Base-by-base conservation (phyloP, 92 coral and sea anemone species). In the Scolanthus callimorphus region DNA sequence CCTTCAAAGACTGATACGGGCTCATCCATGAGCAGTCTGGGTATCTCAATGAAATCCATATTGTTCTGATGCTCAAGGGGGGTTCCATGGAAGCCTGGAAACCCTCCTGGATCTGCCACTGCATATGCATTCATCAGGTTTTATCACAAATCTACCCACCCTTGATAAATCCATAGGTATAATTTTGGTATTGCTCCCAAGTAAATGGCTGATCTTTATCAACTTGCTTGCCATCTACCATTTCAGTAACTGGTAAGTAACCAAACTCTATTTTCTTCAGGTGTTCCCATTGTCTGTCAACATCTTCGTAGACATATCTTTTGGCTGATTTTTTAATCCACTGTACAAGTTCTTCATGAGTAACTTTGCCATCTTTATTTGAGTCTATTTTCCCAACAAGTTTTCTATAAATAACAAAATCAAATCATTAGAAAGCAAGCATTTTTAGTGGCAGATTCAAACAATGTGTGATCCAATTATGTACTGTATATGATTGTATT, bases 271-370 rank as follows among this genome's bases (percentile, higher is more conserved):
- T 57, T 30, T 87, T 87, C 53, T 87, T 87, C 51, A 87, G 52
- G 31, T 87, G 95, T 8, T 78, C 67, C 98, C 98, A 92, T 59
- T 92, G 98, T 8, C 98, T 73, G 26, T 92, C 98, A 30, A 92
- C 98, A 60, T 92, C 98, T 74, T 92, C 98, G 15, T 88, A 92
- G 15, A 92, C 74, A 48, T 92, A 92, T 62, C 96, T 73, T 51
- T 92, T 92, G 10, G 95, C 77, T 15, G 98, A 63, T 23, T 67
- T 76, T 53, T 75, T 83, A 23, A 92, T 92, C 90, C 90, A 92
- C 31, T 72, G 78, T 64, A 77, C 70, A 17, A 92, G 65, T 63
- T 92, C 98, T 4, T 77, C 85, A 56, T 85, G 75, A n/a, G 85
- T 76, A 4, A 92, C 87, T 63, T 88, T 88, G 0, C 90, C 85